Base-by-base conservation (phyloP, 2,888 invertebrate species). In the Lepidochrysops patricia region DNA sequence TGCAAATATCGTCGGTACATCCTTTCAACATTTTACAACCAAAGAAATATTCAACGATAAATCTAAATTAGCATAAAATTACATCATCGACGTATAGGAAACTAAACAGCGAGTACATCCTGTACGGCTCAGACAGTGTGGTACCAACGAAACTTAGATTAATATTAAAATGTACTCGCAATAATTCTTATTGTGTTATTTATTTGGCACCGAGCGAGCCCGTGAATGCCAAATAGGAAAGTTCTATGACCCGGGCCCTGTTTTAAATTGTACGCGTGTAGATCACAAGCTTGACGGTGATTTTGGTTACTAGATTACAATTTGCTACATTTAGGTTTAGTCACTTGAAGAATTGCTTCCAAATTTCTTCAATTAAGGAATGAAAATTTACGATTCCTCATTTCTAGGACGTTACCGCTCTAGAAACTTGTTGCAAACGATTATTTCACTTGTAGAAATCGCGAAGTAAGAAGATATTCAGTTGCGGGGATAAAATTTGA, bases 131-230 rank as follows among this genome's bases (percentile, higher is more conserved):
- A 32, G 87, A 85, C 82, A 82, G 79, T 81, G 78, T 83, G 82
- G 84, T 81, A 84, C 84, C 80, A 66, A 74, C 75, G 70, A 74
- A 77, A 69, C 70, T 68, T 67, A 66, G 63, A 66, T 61, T 77
- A 77, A 29, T 54, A 54, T 29, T 29, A 27, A 15, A 54, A 27
- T 32, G 13, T 58, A 75, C 78, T 75, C 72, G 68, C 68, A 72
- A 78, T 76, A 77, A 80, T 81, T 79, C 78, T 74, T 77, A 87
- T 87, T 88, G 84, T 86, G 76, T 81, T 84, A 75, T 84, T 78
- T 82, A 84, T 87, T 87, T 87, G 87, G 87, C 84, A 80, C 74
- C 73, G 72, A 76, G 71, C 72, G 71, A 72, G 71, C 71, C 70
- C 66, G 66, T 80, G 87, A 84, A 87, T 87, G 83, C 83, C 80